Base-by-base conservation (phyloP, 2,888 invertebrate genomes). In the Ypsolopha scabrella region DNA sequence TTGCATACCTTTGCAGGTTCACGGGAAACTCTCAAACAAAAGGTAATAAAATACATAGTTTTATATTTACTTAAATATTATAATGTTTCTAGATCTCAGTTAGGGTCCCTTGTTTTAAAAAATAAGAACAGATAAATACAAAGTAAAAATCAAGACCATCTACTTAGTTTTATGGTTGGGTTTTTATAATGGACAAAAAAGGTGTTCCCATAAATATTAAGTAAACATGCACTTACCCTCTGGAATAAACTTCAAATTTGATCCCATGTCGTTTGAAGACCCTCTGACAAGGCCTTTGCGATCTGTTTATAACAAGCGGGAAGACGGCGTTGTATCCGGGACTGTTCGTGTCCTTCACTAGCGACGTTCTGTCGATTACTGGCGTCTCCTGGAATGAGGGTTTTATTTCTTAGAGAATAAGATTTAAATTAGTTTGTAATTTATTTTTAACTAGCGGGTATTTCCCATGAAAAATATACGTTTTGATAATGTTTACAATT, bases 221-320 rank as follows among this genome's bases (percentile, higher is more conserved):
- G n/a, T 13, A 49, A n/a, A 48, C 1, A 8, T 38, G 6, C 6
- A 63, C 91, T 90, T 81, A 97, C 97, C 98, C 97, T 87, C 94
- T 94, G 0, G 95, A 93, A 86, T 91, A 97, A 8, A 98, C 90
- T 79, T 98, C 97, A 52, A 96, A 90, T 72, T 99, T 99, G 56
- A 98, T 81, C 1, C 91, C 90, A 63, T 97, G 95, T 46, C 97
- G 88, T 72, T 97, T 98, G 71, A 99, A 94, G 36, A 95, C 90
- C 48, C 98, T 81, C 58, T 92, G 92, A 64, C 98, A 95, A 13
- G 93, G 90, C 51, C 97, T 87, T 1, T 93, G 90, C 55, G 90
- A 89, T 43, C 98, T 89, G 60, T 93, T 92, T 53, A 98, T 94
- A 49, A 91, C 89, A 55, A 98, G 88, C 41, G 89, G 91, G 72